phyloP scores from a whole-genome alignment of 1,140 invertebrate species.

The Holotrichia oblita region DNA sequence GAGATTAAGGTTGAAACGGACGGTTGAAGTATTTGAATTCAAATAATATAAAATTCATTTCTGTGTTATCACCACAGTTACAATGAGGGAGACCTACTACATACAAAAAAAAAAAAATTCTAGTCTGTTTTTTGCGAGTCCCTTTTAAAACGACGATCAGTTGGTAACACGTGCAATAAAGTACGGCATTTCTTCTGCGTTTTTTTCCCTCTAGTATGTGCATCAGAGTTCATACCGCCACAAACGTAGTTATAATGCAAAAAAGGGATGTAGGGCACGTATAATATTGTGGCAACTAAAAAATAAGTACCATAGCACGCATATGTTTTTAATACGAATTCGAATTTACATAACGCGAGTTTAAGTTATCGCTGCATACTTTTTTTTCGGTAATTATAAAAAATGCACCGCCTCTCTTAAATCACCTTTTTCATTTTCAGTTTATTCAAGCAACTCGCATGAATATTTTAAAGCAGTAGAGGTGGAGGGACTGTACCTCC shows the following conservation, averaged over 20 bases:
- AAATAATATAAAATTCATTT: conserved; percentile 14
- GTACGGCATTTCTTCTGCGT: neutral
- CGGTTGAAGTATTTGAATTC: neutral
- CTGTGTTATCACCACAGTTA: neutral
- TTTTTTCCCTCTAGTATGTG: neutral
- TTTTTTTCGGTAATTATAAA: neutral
- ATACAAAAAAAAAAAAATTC: neutral
- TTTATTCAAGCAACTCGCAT: neutral
- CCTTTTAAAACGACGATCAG: conserved; percentile 4
- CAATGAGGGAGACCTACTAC: neutral
- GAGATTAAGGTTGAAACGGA: no score
- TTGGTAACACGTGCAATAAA: conserved; percentile 16
- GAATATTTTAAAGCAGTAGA: neutral
- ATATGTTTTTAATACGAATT: neutral
- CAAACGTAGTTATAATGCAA: neutral
- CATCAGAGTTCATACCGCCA: neutral
- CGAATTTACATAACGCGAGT: neutral
- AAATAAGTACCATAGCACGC: neutral
- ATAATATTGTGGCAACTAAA: neutral
- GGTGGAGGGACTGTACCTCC: neutral
- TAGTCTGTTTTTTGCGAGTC: neutral
- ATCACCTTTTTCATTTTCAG: conserved; percentile 22
- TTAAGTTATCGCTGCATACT: neutral
- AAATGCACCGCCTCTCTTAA: neutral
- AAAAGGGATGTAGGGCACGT: neutral